Evolutionary conservation across 2,888 invertebrate species (phyloP), one percentile per base, ranked within the genome.

Genomic region (Empis livida): DNA sequence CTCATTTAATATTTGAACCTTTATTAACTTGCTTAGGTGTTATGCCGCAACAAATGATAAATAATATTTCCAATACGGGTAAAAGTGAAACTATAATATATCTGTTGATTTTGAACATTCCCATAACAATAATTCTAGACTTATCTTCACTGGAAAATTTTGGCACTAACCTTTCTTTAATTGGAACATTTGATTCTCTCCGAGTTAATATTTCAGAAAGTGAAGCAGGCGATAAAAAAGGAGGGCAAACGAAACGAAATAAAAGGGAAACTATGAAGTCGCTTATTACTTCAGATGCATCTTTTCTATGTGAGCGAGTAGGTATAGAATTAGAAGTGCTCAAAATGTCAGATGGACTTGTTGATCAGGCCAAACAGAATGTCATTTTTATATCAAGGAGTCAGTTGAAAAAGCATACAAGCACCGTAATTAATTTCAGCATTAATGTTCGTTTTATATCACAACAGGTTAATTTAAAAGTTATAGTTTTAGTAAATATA

Each of bases 191-290:
- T 71, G 92, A 93, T 58, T 79, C 83, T 8, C 81, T 95, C 73
- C 79, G 89, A 54, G 88, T 95, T 49, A 91, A 95, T 68, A 95
- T 96, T 65, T 91, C 94, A 6, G 94, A 95, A 54, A 90, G 93
- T 57, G 93, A 94, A 64, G 73, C 76, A n/a, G 76, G 77, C 5
- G 73, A 72, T 35, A 79, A 77, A 57, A 80, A 73, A 56, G 65
- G 62, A 32, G 71, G 70, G 52, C 55, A 63, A 2, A 32, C 48
- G 6, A 59, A 59, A 51, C 67, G 64, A 32, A 67, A 63, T 49
- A 35, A 60, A 1, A 61, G 58, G 43, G 55, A 61, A 10, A 57
- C 59, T n/a, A 58, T 63, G 23, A 59, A 61, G 3, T 55, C 60
- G 15, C 60, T 65, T 5, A 56, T 64, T 55, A 54, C 62, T 43